phyloP scores from a whole-genome alignment of 92 coral and sea anemone species.

The Metridium senile region DNA sequence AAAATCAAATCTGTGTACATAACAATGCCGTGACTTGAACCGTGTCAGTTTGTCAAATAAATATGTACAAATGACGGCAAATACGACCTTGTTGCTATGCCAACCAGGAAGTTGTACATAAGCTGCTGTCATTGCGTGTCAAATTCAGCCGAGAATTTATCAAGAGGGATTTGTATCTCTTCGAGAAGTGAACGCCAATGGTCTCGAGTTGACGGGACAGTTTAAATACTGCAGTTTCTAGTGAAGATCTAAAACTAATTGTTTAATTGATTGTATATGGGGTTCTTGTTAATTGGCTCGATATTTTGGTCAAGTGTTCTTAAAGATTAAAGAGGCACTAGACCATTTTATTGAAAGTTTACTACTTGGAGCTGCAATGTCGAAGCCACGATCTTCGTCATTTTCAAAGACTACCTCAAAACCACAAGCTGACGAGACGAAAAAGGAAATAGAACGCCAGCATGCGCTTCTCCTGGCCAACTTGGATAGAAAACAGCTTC shows the following conservation, averaged over 20 bases:
- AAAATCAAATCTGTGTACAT: not conserved
- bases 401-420: not conserved
- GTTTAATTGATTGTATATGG: not conserved
- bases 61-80: conserved; percentile 11
- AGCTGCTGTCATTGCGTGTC: not conserved
- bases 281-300: too few species aligned
- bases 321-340: not conserved
- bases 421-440: conserved; percentile 43
- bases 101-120: not conserved
- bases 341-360: not conserved
- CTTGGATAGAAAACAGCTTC: conserved; percentile 66
- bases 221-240: too few species aligned
- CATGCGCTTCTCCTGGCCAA: conserved; percentile 70
- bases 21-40: not conserved
- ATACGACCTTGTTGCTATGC: not conserved
- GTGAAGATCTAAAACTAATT: too few species aligned
- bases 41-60: not conserved
- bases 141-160: not conserved
- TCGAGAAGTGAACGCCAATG: not conserved
- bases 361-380: not conserved
- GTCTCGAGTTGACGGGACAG: not conserved
- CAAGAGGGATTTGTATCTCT: conserved; percentile 8
- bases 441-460: conserved; percentile 71
- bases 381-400: conserved; percentile 2
- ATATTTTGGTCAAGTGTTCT: too few species aligned